These are phyloP conservation scores for Bubalus kerabau DNA, from an alignment of 2,113 vertebrate genomes.

Conservation along the genomic window DNA sequence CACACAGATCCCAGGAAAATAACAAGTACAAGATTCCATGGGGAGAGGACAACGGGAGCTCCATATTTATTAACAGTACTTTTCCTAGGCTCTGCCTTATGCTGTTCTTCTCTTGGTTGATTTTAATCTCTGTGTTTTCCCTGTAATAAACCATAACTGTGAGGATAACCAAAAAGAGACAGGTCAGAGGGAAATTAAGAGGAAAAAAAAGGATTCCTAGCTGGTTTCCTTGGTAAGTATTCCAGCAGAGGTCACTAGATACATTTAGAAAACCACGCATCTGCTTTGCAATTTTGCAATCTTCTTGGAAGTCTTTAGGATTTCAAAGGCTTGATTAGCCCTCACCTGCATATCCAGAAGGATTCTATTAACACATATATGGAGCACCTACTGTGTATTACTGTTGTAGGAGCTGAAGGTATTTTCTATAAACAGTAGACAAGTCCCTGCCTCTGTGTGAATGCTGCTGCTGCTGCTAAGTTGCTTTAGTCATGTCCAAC, in stretches of 20 bases:
- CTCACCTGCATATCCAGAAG: neutral
- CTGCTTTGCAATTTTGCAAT: neutral
- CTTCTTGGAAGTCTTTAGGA: neutral
- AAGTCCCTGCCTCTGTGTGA: neutral
- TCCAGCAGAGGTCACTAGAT: conserved; percentile 63
- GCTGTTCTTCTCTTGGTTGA: neutral
- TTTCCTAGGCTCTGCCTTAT: neutral
- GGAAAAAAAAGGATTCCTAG: neutral
- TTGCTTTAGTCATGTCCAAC: too few species aligned
- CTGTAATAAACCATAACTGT: neutral
- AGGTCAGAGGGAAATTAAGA: neutral
- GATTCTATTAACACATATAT: neutral
- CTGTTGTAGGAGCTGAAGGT: neutral
- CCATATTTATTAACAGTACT: neutral
- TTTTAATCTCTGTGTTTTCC: neutral
- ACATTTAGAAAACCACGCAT: conserved; percentile 1
- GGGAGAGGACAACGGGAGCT: neutral
- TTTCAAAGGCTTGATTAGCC: neutral
- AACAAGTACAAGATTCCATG: neutral
- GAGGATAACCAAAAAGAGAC: neutral
- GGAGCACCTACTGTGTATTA: neutral
- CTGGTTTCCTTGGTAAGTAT: neutral
- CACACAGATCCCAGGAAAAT: neutral
- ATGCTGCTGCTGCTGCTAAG: too few species aligned
- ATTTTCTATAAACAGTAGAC: neutral